Base-by-base conservation (phyloP, 2,888 invertebrate species). In the Automeris io region DNA sequence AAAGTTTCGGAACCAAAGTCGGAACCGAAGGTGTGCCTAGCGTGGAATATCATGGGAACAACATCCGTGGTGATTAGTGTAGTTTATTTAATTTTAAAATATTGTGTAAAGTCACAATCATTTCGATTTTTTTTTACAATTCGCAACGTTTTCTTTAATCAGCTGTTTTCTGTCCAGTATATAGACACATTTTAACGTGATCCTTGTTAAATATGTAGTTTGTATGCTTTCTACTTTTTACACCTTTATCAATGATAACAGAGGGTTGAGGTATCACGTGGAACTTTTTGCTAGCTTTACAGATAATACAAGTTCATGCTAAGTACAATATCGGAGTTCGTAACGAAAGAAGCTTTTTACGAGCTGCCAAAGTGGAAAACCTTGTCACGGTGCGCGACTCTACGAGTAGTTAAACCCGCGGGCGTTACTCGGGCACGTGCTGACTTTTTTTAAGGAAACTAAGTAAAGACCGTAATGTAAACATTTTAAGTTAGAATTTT, bases 271-370 rank as follows among this genome's bases (percentile, higher is more conserved):
- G 9, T 23, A 37, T 37, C 32, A 18, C 23, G 22, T 18, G 11
- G 22, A 37, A 37, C 32, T 37, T 32, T 16, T 23, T 31, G 32
- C 42, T 7, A 16, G 16, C 13, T 16, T 16, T 41, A 47, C 22
- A 33, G 39, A 42, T 35, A 41, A 43, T 53, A 52, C 54, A 46
- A 62, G 60, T 67, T 67, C 55, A 67, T 69, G 69, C 68, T 69
- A 70, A 70, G 66, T 57, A 60, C 40, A 47, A 62, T 72, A 60
- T 69, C 62, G 68, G 58, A 54, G 45, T 75, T 76, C 78, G 76
- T 78, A 77, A 79, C 80, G 80, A 77, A 80, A 78, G 79, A 61
- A 71, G 66, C 76, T 61, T 78, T n/a, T 80, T 80, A 80, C 70
- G 78, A 66, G 54, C 41, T 51, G 51, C 55, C n/a, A 65, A 69